Evolutionary conservation across 2,797 vertebrate species (phyloP).

Genomic region (Sparus aurata): DNA sequence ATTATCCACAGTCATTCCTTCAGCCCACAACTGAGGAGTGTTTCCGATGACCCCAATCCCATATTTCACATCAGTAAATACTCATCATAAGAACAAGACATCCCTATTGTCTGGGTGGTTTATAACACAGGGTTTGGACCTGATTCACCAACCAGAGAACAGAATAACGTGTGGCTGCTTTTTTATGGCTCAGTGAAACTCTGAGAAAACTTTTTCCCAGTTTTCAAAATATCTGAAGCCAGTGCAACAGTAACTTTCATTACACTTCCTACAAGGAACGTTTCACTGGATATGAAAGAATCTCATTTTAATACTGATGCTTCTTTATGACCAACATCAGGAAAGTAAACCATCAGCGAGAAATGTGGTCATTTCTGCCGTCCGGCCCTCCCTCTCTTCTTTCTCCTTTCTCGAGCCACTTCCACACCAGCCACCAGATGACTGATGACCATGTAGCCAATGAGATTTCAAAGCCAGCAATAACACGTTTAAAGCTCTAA

Average conservation of each 20-base stretch:
- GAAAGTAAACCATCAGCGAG: no score
- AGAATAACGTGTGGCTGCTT: slow-evolving; percentile 20
- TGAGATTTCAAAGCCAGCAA: no score
- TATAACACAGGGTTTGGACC: slow-evolving; percentile 15
- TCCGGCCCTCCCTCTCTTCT: no score
- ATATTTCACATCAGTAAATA: slow-evolving; percentile 33
- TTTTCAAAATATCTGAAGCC: neutral
- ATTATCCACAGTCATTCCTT: slow-evolving; percentile 39
- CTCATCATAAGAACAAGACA: slow-evolving; percentile 28
- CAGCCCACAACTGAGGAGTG: slow-evolving; percentile 33
- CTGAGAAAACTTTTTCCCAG: neutral
- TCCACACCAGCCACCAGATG: no score
- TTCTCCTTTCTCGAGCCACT: no score
- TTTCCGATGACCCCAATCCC: slow-evolving; percentile 30
- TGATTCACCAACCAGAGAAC: slow-evolving; percentile 23
- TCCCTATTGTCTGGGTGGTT: slow-evolving; percentile 42
- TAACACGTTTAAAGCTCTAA: no score
- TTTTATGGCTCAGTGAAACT: slow-evolving; percentile 24
- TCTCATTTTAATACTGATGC: no score
- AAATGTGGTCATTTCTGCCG: no score
- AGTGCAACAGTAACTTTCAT: slow-evolving; percentile 2
- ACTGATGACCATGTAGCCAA: no score
- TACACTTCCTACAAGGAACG: no score
- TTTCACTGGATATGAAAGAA: no score
- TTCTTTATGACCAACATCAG: no score